A percentile compares a stretch with the other conserved stretches of the same genome.
Evolutionary conservation across 2,888 invertebrate species (phyloP).

Genomic region (Spicauda simplicius): DNA sequence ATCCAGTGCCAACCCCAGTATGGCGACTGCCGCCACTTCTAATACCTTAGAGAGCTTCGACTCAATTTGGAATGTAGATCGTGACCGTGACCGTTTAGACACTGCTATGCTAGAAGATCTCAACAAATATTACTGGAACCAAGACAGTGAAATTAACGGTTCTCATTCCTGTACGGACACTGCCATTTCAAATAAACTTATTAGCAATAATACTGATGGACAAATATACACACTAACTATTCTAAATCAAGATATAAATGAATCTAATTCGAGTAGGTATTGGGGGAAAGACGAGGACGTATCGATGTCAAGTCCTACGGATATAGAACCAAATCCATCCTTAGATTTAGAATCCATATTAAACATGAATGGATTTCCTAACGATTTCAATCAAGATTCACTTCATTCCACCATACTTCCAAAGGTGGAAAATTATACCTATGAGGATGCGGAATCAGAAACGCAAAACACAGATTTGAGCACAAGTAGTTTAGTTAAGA

Average conservation of each 20-base stretch:
- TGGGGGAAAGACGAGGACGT: constrained; percentile 88
- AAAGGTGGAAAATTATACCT: constrained; percentile 89
- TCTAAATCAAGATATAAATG: constrained; percentile 91
- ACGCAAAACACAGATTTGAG: constrained; percentile 89
- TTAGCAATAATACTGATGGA: constrained; percentile 88
- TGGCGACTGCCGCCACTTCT: constrained; percentile 72
- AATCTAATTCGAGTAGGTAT: constrained; percentile 86
- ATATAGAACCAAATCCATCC: constrained; percentile 85
- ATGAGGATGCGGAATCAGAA: constrained; percentile 92
- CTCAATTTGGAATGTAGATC: constrained; percentile 89
- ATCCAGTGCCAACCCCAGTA: constrained; percentile 57
- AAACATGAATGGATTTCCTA: constrained; percentile 87
- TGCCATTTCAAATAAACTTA: constrained; percentile 79
- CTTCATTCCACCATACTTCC: constrained; percentile 82
- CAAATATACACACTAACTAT: constrained; percentile 94
- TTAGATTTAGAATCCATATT: constrained; percentile 93
- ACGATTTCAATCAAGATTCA: constrained; percentile 84
- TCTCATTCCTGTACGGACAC: constrained; percentile 78
- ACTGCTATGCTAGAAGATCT: constrained; percentile 92
- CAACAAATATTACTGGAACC: constrained; percentile 93
- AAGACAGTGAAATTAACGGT: constrained; percentile 85
- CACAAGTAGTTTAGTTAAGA: constrained; percentile 84
- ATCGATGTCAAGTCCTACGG: constrained; percentile 85
- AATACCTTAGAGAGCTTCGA: constrained; percentile 82
- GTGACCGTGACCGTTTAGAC: constrained; percentile 89